A percentile compares a stretch with the other conserved stretches of the same genome.
Evolutionary conservation across 2,113 vertebrate genomes (phyloP).

Genomic region (Origma solitaria): DNA sequence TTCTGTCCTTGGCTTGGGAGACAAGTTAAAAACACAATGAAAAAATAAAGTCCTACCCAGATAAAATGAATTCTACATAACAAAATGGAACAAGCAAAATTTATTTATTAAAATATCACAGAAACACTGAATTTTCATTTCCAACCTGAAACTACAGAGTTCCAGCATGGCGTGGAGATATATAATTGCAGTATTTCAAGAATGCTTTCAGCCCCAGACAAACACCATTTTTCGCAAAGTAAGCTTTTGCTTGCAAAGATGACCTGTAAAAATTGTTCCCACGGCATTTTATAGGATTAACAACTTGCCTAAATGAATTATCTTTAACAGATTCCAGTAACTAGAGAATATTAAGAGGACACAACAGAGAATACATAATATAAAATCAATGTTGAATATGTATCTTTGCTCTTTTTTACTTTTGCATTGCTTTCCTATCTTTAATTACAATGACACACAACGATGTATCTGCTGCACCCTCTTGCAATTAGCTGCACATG

Average conservation of each 20-base stretch:
- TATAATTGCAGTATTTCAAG: background rate
- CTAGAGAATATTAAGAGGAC: background rate
- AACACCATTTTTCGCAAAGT: background rate
- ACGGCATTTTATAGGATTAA: background rate
- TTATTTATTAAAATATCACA: background rate
- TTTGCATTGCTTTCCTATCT: background rate
- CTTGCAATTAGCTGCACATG: background rate
- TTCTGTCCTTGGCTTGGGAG: background rate
- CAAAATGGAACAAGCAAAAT: background rate
- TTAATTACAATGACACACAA: background rate
- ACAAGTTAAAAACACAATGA: background rate
- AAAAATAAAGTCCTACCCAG: background rate
- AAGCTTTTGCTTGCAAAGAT: background rate
- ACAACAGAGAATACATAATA: background rate
- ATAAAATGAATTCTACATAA: background rate
- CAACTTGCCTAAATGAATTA: background rate
- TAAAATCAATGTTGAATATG: background rate
- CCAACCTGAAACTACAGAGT: background rate
- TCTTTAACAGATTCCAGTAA: background rate
- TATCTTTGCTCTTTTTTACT: background rate
- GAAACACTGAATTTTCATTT: background rate
- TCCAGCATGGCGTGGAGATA: background rate
- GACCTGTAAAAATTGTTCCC: background rate
- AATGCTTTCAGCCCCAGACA: background rate
- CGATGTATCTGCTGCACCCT: background rate